These are phyloP conservation scores for Variabilichromis moorii DNA, from an alignment of 2,113 vertebrate genomes.

Conservation along the genomic window DNA sequence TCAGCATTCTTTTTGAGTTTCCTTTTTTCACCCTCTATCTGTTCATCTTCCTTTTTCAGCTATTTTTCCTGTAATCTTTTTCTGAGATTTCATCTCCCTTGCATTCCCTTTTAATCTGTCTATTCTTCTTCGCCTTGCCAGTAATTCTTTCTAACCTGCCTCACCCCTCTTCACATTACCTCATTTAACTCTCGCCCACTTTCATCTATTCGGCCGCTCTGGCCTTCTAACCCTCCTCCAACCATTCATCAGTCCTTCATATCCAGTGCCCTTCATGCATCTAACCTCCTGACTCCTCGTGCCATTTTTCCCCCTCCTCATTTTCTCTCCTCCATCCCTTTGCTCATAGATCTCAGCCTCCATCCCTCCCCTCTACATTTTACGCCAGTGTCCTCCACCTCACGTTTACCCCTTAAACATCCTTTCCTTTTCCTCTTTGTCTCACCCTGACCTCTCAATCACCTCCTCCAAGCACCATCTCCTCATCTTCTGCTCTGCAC, in stretches of 20 bases:
- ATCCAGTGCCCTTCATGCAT: neutral
- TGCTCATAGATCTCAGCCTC: neutral
- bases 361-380: neutral
- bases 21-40: neutral
- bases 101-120: neutral
- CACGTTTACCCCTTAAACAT: neutral
- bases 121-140: neutral
- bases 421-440: neutral
- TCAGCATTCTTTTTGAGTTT: neutral
- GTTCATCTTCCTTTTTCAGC: neutral
- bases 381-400: slow-evolving; percentile 3
- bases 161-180: neutral
- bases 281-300: neutral
- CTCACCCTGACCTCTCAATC: slow-evolving; percentile 23
- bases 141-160: neutral
- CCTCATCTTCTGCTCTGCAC: neutral
- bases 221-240: neutral
- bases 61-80: neutral
- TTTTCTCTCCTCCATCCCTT: neutral
- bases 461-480: neutral
- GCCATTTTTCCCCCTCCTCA: neutral
- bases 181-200: neutral
- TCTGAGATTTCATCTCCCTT: neutral
- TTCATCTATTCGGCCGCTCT: neutral
- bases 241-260: neutral